Evolutionary conservation across 2,888 invertebrate genomes (phyloP), one percentile per base, ranked within the genome.

Genomic region (Heliconius hortense): DNA sequence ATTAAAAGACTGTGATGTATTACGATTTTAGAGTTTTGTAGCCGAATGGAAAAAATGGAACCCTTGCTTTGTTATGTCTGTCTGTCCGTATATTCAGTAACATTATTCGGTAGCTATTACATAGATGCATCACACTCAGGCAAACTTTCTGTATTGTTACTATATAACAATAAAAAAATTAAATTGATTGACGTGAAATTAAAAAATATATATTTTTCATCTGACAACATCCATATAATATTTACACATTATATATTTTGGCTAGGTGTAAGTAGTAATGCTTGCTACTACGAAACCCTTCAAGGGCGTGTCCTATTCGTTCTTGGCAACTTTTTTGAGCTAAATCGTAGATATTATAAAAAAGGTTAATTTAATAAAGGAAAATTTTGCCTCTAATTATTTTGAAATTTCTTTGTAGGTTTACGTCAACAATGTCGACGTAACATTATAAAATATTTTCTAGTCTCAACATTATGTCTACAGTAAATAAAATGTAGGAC

Each of bases 1-100:
- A 39, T 69, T 74, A 74, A 74, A 60, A 53, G 53, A 15, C 48
- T 68, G 31, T n/a, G 39, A 35, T 28, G 53, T 56, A 73, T 24
- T 21, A 11, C 18, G 35, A 21, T 39, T 8, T n/a, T n/a, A 56
- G 21, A 8, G n/a, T n/a, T 56, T 10, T n/a, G 10, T 56, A n/a
- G 53, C n/a, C 10, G 53, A 10, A 56, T n/a, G 1, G 18, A 18
- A 48, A 48, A 48, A 18, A 48, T 4, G 39, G 4, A 39, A 43
- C 13, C 13, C 4, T 43, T 43, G 15, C 4, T 43, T 43, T 10
- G 0, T 43, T 43, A 43, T 1, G 7, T 53, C 53, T 53, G 21
- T 53, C 53, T 53, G 53, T 21, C 8, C 21, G 53, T 53, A 53
- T 53, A 53, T 53, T 21, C 53, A 53, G 53, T 53, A 21, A 21